Conservation (phyloP, 2,888 invertebrate species). For the Portevinia maculata region DNA sequence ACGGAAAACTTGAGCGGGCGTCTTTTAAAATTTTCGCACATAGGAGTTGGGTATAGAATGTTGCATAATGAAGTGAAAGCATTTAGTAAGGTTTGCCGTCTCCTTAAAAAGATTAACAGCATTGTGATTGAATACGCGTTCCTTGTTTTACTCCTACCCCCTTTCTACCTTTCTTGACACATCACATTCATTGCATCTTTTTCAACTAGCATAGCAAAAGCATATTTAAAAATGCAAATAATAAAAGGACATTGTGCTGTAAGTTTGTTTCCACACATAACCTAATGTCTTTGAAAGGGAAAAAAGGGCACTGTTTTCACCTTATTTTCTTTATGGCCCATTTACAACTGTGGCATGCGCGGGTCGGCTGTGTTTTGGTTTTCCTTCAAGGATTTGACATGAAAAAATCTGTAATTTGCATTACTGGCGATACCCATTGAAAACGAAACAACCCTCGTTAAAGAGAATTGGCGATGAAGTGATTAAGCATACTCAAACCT, state of each 20-base stretch:
- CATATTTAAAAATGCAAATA: too few species aligned
- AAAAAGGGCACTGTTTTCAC: neutral
- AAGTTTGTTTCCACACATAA: neutral
- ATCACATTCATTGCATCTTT: too few species aligned
- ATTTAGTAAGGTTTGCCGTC: too few species aligned
- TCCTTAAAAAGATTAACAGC: too few species aligned
- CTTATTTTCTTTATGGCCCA: neutral
- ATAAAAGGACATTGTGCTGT: neutral
- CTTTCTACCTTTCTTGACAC: too few species aligned
- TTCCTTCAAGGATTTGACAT: neutral
- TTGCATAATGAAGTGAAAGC: too few species aligned
- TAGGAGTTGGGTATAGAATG: too few species aligned
- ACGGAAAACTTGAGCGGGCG: too few species aligned
- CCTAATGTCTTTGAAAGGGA: neutral
- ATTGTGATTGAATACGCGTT: too few species aligned
- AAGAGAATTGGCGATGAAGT: conserved; percentile 33
- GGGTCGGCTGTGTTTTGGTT: neutral
- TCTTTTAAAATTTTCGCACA: too few species aligned
- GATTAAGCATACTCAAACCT: neutral
- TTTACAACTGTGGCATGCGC: neutral
- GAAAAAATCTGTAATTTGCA: neutral
- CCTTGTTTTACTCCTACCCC: too few species aligned
- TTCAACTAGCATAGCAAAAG: too few species aligned
- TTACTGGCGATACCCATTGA: neutral
- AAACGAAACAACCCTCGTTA: conserved; percentile 3